Evolutionary conservation across 2,888 invertebrate genomes (phyloP).

Genomic region (Torymus tubicola): DNA sequence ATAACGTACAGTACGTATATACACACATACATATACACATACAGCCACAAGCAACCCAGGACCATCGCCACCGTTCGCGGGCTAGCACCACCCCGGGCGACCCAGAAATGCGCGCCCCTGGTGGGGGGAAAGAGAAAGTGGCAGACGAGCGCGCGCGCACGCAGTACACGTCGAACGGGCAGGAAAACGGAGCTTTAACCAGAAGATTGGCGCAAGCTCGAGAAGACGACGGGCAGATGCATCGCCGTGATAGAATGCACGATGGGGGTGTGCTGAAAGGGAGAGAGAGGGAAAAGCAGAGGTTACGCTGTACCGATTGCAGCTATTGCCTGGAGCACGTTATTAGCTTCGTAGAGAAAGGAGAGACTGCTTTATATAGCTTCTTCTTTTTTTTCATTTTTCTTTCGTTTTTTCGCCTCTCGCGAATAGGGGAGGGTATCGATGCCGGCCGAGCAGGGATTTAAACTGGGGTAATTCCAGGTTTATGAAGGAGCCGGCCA

Average conservation of each 20-base stretch:
- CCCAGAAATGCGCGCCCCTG: constrained; percentile 46
- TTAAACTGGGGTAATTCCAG: neutral
- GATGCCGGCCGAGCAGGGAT: neutral
- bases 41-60: neutral
- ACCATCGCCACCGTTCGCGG: constrained; percentile 1
- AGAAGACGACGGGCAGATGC: no score
- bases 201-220: neutral
- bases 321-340: no score
- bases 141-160: neutral
- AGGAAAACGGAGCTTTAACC: constrained; percentile 30
- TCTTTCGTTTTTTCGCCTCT: neutral
- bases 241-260: no score
- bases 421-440: neutral
- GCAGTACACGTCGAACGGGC: neutral
- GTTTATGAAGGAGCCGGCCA: no score
- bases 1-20: no score
- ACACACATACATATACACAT: no score
- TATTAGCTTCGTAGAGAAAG: no score
- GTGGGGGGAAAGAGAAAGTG: neutral
- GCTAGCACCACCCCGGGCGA: constrained; percentile 28
- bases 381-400: no score
- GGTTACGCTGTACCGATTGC: no score
- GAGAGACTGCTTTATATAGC: no score
- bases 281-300: no score
- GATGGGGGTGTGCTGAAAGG: no score